These are phyloP conservation scores for Coturnix japonica DNA, from an alignment of 2,113 vertebrate species.

Conservation along the genomic window DNA sequence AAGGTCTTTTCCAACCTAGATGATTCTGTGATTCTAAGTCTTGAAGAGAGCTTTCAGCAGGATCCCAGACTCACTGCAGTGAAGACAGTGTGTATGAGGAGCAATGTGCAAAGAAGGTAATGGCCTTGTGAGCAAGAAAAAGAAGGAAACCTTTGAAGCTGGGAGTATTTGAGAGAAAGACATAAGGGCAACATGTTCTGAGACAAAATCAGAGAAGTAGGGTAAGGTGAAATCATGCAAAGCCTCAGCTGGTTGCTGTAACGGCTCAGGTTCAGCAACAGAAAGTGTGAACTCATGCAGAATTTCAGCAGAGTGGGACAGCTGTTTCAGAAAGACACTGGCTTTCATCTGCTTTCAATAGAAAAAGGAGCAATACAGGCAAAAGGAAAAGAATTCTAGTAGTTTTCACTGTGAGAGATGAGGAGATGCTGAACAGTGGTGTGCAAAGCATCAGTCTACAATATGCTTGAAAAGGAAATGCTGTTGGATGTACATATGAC, in stretches of 20 bases:
- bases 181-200: fast-evolving
- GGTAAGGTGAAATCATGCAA: background rate
- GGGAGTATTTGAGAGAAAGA: background rate
- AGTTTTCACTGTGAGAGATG: background rate
- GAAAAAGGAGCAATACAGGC: background rate
- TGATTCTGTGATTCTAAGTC: background rate
- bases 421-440: background rate
- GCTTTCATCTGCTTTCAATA: background rate
- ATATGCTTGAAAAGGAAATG: background rate
- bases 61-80: fast-evolving
- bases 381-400: background rate
- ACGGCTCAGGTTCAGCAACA: background rate
- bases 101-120: background rate
- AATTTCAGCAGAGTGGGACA: background rate
- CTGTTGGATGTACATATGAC: background rate
- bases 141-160: background rate
- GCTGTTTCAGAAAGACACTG: background rate
- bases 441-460: fast-evolving
- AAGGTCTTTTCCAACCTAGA: background rate
- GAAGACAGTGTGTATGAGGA: background rate
- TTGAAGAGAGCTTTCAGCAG: background rate
- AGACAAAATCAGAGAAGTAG: background rate
- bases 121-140: fast-evolving
- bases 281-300: background rate
- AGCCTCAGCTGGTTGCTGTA: fast-evolving